Evolutionary conservation across 2,888 invertebrate genomes (phyloP).

Genomic region (Globia sparganii): DNA sequence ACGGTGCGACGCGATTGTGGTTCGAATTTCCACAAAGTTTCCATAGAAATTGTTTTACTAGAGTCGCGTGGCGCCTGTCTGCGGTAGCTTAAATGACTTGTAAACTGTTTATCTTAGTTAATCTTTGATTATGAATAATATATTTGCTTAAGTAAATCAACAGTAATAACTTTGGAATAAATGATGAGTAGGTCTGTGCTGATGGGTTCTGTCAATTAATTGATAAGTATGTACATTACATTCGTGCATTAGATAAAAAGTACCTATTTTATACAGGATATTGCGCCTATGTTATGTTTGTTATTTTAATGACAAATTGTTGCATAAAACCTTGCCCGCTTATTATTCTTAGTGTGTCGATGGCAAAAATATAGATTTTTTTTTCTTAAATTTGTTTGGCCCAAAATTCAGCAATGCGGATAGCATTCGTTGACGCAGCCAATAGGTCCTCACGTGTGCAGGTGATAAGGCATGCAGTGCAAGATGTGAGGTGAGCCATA

Average conservation of each 20-base stretch:
- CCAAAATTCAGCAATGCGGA: too few relatives aligned
- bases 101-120: slow-evolving; percentile 42
- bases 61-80: not conserved
- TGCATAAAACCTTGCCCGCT: not conserved
- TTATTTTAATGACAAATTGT: not conserved
- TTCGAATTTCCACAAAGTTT: not conserved
- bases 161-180: slow-evolving; percentile 15
- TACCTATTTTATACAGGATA: not conserved
- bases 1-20: not conserved
- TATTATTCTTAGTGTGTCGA: too few relatives aligned
- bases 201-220: not conserved
- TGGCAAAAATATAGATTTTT: too few relatives aligned
- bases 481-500: too few relatives aligned
- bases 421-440: too few relatives aligned
- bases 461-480: too few relatives aligned
- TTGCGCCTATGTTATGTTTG: not conserved
- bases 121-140: slow-evolving; percentile 38
- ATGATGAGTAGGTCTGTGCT: not conserved
- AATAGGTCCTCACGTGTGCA: too few relatives aligned
- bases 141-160: slow-evolving; percentile 24
- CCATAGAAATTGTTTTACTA: not conserved
- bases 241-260: not conserved
- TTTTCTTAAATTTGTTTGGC: too few relatives aligned
- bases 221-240: not conserved
- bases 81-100: slow-evolving; percentile 7